These are phyloP conservation scores for Pogonomyrmex barbatus DNA, from an alignment of 1,140 invertebrate species.

Conservation along the genomic window DNA sequence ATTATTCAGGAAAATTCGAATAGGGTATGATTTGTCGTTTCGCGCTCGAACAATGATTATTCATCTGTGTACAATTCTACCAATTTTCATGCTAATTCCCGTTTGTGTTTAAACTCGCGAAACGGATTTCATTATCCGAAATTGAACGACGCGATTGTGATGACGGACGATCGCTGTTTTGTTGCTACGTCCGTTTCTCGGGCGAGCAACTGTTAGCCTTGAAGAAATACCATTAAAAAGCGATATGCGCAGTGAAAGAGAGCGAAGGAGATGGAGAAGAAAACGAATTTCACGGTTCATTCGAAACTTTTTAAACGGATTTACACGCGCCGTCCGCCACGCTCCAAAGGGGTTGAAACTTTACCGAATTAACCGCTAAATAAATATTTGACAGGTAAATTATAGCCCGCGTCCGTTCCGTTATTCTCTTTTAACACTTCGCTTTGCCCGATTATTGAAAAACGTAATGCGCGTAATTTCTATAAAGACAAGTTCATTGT, in stretches of 20 bases:
- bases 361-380: constrained; percentile 75
- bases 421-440: background rate
- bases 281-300: constrained; percentile 80
- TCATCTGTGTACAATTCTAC: background rate
- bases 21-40: background rate
- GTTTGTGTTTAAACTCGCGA: constrained; percentile 37
- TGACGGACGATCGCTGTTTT: constrained; percentile 53
- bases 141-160: constrained; percentile 61
- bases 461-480: background rate
- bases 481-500: background rate
- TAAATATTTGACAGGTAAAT: constrained; percentile 74
- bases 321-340: constrained; percentile 56
- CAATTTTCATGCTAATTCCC: constrained; percentile 4
- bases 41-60: background rate
- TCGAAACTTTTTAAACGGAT: constrained; percentile 77
- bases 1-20: background rate
- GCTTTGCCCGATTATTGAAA: constrained; percentile 45
- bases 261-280: constrained; percentile 63
- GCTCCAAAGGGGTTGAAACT: constrained; percentile 64
- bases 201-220: constrained; percentile 59
- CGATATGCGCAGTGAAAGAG: constrained; percentile 59
- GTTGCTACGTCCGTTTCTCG: constrained; percentile 59
- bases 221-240: constrained; percentile 72
- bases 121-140: constrained; percentile 67
- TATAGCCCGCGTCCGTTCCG: constrained; percentile 33